These are phyloP conservation scores for Cerceris ruficornis DNA, from an alignment of 2,888 invertebrate species.

Conservation along the genomic window DNA sequence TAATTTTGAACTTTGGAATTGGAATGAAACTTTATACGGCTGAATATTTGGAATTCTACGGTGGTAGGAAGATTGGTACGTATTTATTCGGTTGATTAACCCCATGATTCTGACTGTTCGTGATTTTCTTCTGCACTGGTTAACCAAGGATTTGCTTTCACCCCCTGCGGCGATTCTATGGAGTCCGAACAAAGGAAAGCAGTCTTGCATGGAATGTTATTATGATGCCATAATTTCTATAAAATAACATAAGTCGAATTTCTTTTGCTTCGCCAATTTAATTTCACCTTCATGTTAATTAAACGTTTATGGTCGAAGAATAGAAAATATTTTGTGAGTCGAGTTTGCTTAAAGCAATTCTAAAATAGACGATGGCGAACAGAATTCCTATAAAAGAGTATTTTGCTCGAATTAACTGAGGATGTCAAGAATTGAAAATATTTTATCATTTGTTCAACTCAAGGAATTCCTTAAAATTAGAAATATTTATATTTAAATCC, in stretches of 20 bases:
- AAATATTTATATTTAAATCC: too few species aligned
- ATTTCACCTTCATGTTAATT: too few species aligned
- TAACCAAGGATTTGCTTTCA: constrained; percentile 38
- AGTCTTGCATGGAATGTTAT: not conserved
- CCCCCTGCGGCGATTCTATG: constrained; percentile 10
- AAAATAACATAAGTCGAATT: not conserved
- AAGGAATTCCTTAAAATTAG: too few species aligned
- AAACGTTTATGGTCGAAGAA: too few species aligned
- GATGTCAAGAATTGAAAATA: too few species aligned
- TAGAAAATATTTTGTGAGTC: too few species aligned
- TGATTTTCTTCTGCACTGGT: constrained; percentile 67
- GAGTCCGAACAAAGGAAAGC: not conserved
- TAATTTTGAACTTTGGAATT: not conserved
- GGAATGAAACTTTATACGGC: constrained; percentile 35
- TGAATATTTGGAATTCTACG: constrained; percentile 67
- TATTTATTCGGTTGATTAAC: constrained; percentile 65
- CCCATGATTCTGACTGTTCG: constrained; percentile 52
- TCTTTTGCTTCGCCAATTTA: too few species aligned
- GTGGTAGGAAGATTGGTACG: constrained; percentile 41
- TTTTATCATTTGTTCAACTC: too few species aligned
- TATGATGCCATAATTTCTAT: not conserved
- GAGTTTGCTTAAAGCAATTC: too few species aligned
- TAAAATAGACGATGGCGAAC: too few species aligned
- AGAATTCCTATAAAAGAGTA: too few species aligned
- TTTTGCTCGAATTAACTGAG: too few species aligned